Evolutionary conservation across 2,888 invertebrate species (phyloP), one percentile per base, ranked within the genome.

Genomic region (Drosophila birchii): DNA sequence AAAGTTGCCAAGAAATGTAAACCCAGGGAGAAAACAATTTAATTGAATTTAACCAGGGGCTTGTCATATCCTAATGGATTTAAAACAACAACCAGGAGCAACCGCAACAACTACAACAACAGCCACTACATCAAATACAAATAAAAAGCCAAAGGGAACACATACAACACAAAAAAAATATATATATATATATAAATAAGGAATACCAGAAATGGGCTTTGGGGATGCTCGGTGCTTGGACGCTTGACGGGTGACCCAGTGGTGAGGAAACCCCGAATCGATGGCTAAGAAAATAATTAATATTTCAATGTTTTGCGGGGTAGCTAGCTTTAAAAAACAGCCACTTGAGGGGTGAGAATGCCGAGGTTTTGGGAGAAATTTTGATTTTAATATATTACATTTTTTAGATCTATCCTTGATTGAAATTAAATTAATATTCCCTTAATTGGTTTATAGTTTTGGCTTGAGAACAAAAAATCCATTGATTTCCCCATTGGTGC

Each of bases 21-120:
- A 76, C 86, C 85, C 87, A 75, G 67, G 88, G 88, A 86, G 88
- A 84, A 85, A 86, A 88, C 86, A 86, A 88, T 86, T 86, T 86
- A 86, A 86, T 88, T 86, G 86, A 86, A 86, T 86, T 88, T 81
- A 86, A 86, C 87, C 88, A 88, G 85, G 86, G 67, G 86, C 88
- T 88, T 88, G 86, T 88, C 86, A 86, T 86, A 86, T 86, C 86
- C 86, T 86, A 86, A 88, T 86, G 86, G 86, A 86, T 86, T 86
- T 88, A 86, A 88, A 78, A 66, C 88, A 85, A 86, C 84, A 84
- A 80, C 71, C 79, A 59, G 57, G 18, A 16, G 32, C 61, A 67
- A 60, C 75, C 56, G 39, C 45, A 47, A 38, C 47, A 39, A 61
- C 64, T 45, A 59, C 62, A 57, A 66, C 62, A 54, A 26, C 62